phyloP scores from a whole-genome alignment of 2,113 vertebrate species.

The Colossoma macropomum region DNA sequence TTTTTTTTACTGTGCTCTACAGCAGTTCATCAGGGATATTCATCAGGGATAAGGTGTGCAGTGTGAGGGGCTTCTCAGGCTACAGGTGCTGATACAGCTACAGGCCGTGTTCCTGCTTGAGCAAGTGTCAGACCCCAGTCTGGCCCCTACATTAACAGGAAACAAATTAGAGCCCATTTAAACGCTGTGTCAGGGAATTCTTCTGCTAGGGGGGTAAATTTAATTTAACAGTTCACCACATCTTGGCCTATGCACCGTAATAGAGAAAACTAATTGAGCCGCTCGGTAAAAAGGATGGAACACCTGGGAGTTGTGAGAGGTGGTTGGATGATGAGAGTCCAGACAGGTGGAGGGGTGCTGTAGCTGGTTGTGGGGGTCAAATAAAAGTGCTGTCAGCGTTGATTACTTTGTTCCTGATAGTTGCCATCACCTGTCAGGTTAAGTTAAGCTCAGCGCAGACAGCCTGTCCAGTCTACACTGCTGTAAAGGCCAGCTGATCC shows the following conservation, averaged over 20 bases:
- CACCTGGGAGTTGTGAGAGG: slow-evolving; percentile 53
- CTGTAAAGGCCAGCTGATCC: slow-evolving; percentile 32
- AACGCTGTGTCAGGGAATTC: slow-evolving; percentile 68
- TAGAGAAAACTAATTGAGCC: slow-evolving; percentile 69
- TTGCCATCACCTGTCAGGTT: slow-evolving; percentile 43
- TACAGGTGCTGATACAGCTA: neutral
- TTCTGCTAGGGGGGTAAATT: slow-evolving; percentile 71
- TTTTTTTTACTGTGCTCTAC: neutral
- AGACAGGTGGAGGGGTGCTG: slow-evolving; percentile 52
- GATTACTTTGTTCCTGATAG: slow-evolving; percentile 54
- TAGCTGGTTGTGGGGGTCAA: slow-evolving; percentile 4
- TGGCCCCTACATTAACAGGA: slow-evolving; percentile 40
- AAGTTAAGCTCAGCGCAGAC: slow-evolving; percentile 18
- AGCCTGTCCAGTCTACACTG: neutral
- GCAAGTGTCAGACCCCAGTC: slow-evolving; percentile 30
- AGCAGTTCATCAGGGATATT: neutral
- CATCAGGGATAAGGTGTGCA: neutral
- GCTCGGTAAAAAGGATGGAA: slow-evolving; percentile 49
- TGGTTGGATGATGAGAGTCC: slow-evolving; percentile 45
- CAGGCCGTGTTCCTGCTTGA: neutral
- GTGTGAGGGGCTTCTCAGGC: neutral
- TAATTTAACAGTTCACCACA: slow-evolving; percentile 77
- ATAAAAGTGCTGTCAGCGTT: slow-evolving; percentile 35
- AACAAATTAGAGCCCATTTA: slow-evolving; percentile 54
- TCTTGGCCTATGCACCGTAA: slow-evolving; percentile 60